A percentile compares a stretch with the other conserved stretches of the same genome.
Conservation (phyloP, 2,113 vertebrate species). For the Nicator chloris region DNA sequence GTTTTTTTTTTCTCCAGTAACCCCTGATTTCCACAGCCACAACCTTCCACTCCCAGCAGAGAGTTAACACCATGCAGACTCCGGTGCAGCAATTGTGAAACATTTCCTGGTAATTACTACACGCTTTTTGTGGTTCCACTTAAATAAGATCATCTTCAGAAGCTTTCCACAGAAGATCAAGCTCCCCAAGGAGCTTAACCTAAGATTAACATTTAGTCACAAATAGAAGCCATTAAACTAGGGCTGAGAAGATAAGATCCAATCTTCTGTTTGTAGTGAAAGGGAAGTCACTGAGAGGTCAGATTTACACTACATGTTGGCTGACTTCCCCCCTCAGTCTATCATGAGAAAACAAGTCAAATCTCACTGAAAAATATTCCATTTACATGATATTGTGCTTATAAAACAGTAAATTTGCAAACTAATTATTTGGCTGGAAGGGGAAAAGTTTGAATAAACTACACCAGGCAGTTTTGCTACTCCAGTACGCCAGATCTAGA, state of each 20-base stretch:
- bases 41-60: background rate
- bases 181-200: background rate
- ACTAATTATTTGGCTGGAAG: background rate
- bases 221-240: background rate
- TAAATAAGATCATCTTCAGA: background rate
- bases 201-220: background rate
- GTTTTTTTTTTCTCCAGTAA: background rate
- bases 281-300: background rate
- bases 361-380: background rate
- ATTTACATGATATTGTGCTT: background rate
- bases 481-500: background rate
- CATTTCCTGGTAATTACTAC: background rate
- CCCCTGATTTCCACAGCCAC: background rate
- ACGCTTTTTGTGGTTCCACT: background rate
- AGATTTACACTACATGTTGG: background rate
- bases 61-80: background rate
- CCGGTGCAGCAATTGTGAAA: background rate
- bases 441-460: background rate
- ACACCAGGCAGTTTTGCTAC: background rate
- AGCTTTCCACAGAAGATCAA: background rate
- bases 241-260: background rate
- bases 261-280: background rate
- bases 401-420: background rate
- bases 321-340: background rate
- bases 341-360: background rate